Base-by-base conservation (phyloP, 2,113 vertebrate species). In the Pimephales promelas region DNA sequence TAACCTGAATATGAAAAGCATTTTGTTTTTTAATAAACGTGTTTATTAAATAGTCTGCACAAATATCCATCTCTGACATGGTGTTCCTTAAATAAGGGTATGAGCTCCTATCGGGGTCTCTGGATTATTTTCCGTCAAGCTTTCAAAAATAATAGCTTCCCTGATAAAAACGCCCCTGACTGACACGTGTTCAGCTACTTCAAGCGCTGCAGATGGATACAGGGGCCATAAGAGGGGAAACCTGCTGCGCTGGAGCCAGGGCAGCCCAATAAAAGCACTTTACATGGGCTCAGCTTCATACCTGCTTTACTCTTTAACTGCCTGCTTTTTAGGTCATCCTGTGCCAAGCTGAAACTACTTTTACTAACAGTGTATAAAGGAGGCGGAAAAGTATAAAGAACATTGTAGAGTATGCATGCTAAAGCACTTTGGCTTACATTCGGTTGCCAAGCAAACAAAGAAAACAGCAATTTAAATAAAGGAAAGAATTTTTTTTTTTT, bases 181-280 rank as follows among this genome's bases (percentile, higher is more conserved):
- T 43, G 85, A 85, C 85, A 89, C 84, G 87, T 88, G 84, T 87
- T 83, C 86, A 80, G 71, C 57, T 84, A 45, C 80, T 82, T 86
- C 45, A 86, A 56, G 47, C n/a, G 34, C 62, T 73, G 56, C 77
- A 82, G 62, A 85, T 79, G 85, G 73, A 87, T 84, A 87, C 80
- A 75, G 45, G 49, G 82, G 45, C 82, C 57, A 61, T 84, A 86
- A 86, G 45, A 57, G 10, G 14, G 82, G 64, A 74, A 26, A 54
- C 89, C 47, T 83, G 89, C 89, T 89, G 89, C 5, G 89, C 56
- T 87, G 87, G 89, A 83, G 89, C 81, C 87, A 87, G 83, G 64
- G 59, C 73, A 73, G 56, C 64, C 84, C 64, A 72, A 47, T 88
- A 87, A 89, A 89, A 84, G 43, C n/a, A 26, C 79, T 84, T 87